Base-by-base conservation (phyloP, 1,140 invertebrate species). In the Acromyrmex heyeri region DNA sequence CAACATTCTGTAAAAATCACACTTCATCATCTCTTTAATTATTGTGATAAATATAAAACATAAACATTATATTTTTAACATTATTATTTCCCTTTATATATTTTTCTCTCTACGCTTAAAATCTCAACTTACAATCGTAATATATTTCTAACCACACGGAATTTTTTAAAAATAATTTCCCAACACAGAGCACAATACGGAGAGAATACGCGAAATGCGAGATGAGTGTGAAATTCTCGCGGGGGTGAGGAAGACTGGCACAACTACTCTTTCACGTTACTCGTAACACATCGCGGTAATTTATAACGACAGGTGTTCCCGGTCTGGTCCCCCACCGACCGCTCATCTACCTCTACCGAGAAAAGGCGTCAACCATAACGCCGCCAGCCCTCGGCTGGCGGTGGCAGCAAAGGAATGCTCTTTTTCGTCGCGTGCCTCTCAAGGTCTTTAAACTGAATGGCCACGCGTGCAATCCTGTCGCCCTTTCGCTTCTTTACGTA, bases 311-410 rank as follows among this genome's bases (percentile, higher is more conserved):
- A 69, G 78, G 83, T 88, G 85, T 86, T 83, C 27, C 69, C 53
- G n/a, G 79, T 21, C 53, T 48, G 21, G 24, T 30, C 12, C 38
- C 57, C 44, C n/a, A 16, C 18, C 88, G 21, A 24, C 77, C 76
- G 8, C 21, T 81, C 73, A 67, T 69, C 69, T 48, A 76, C 86
- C 75, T 50, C 24, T 65, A 85, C 50, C 57, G 67, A 76, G 87
- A 85, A 89, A 89, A 87, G 88, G 86, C 88, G 88, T 87, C 73
- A 89, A 88, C 86, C 88, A 55, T 83, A 65, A 72, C 77, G 61
- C 75, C 78, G 70, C 48, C 65, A 75, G 50, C 70, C 21, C 27
- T 34, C 21, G 53, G 50, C 62, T 69, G 73, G 14, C 76, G 72
- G 18, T 50, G 72, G 48, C 67, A 78, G 72, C 75, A 50, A 85